Conservation (phyloP, 2,888 invertebrate species). For the Automeris io region DNA sequence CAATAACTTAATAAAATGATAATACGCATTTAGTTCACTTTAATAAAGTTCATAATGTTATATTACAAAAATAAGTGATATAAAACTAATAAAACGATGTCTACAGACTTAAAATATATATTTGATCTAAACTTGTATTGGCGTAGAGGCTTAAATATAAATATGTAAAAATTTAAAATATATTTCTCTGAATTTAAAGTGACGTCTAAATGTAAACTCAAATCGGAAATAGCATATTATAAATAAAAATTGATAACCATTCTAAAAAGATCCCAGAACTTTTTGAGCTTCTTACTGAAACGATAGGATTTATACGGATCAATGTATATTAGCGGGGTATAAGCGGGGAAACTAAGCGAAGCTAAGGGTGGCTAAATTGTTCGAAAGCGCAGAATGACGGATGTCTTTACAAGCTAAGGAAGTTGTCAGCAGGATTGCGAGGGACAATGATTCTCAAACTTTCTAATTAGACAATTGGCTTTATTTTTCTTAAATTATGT, state of each 20-base stretch:
- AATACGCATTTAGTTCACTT: too few relatives aligned
- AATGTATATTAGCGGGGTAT: slow-evolving; percentile 26
- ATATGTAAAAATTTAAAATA: too few relatives aligned
- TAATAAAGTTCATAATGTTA: too few relatives aligned
- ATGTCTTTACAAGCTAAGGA: slow-evolving; percentile 68
- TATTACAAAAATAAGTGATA: too few relatives aligned
- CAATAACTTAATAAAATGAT: too few relatives aligned
- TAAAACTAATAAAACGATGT: too few relatives aligned
- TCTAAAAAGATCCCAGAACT: slow-evolving; percentile 19
- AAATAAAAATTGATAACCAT: slow-evolving; percentile 27
- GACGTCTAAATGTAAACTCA: slow-evolving; percentile 18
- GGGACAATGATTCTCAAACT: slow-evolving; percentile 36
- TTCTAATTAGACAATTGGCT: too few relatives aligned
- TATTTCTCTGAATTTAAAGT: too few relatives aligned
- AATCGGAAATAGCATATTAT: slow-evolving; percentile 70
- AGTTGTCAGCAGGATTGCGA: slow-evolving; percentile 52
- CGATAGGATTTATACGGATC: slow-evolving; percentile 17
- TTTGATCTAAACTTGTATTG: too few relatives aligned
- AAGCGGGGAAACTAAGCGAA: slow-evolving; percentile 41
- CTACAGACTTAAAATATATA: too few relatives aligned
- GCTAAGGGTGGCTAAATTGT: slow-evolving; percentile 51
- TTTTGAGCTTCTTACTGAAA: background rate
- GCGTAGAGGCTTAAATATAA: too few relatives aligned
- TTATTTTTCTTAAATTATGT: background rate
- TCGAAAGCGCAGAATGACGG: slow-evolving; percentile 61